phyloP scores from a whole-genome alignment of 2,113 vertebrate species.

The Rhegmatorhina hoffmannsi region DNA sequence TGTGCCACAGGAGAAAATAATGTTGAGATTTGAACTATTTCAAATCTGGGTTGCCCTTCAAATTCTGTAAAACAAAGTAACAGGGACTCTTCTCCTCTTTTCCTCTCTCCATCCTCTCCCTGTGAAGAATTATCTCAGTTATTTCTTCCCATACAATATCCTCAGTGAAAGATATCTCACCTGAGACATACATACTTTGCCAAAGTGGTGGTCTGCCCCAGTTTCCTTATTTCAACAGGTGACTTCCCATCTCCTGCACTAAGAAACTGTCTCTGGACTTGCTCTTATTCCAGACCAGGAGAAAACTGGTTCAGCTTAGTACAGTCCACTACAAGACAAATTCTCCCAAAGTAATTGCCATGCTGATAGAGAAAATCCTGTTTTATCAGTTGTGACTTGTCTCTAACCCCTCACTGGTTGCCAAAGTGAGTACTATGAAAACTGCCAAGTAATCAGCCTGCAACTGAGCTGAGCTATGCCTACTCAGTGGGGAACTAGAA shows the following conservation, averaged over 20 bases:
- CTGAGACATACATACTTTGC: background rate
- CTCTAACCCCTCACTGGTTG: background rate
- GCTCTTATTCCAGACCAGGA: background rate
- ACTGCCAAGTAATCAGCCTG: slow-evolving; percentile 15
- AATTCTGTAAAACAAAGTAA: background rate
- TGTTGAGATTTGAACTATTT: background rate
- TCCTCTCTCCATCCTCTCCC: no score
- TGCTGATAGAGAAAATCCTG: background rate
- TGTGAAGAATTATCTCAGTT: background rate
- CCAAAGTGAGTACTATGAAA: background rate
- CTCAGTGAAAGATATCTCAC: background rate
- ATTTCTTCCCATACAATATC: background rate
- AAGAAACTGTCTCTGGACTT: background rate
- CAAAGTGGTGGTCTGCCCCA: background rate
- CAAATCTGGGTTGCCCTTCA: background rate
- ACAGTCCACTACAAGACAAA: background rate
- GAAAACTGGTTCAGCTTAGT: background rate
- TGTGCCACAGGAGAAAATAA: background rate
- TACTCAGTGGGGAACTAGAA: background rate
- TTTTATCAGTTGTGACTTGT: background rate
- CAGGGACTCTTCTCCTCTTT: background rate
- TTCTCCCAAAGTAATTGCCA: background rate
- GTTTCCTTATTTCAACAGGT: background rate
- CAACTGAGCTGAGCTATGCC: background rate
- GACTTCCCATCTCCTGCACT: background rate